A percentile compares a stretch with the other conserved stretches of the same genome.
These are phyloP conservation scores for Oithona nana DNA, from an alignment of 2,888 invertebrate genomes.

Conservation along the genomic window DNA sequence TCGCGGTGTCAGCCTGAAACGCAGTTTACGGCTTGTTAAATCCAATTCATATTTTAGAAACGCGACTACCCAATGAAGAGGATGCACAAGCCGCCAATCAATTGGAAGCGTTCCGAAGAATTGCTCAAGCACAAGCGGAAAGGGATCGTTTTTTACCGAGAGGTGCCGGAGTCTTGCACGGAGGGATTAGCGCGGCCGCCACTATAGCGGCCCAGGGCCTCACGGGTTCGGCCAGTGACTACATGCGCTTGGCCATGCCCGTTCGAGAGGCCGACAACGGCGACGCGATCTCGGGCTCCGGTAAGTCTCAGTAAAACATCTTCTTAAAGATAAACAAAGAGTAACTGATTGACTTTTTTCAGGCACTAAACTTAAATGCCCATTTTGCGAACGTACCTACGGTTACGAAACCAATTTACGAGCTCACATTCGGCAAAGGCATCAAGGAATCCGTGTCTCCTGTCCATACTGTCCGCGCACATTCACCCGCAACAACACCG, in stretches of 20 bases:
- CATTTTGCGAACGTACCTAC: constrained; percentile 75
- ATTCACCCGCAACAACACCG: constrained; percentile 78
- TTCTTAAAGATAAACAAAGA: not conserved
- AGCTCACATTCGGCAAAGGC: constrained; percentile 73
- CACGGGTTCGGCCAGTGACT: constrained; percentile 9
- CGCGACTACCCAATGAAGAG: constrained; percentile 5
- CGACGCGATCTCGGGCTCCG: constrained; percentile 4
- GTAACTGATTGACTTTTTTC: constrained; percentile 25
- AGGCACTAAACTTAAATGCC: constrained; percentile 80
- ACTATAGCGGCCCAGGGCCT: constrained; percentile 3
- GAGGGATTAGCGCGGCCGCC: not conserved
- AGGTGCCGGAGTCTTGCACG: not conserved
- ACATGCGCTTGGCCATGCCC: constrained; percentile 11
- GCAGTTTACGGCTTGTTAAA: too few species aligned
- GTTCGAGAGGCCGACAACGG: constrained; percentile 13
- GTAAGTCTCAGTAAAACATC: not conserved
- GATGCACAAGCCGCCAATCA: constrained; percentile 8
- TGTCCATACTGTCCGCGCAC: constrained; percentile 77
- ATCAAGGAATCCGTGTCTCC: constrained; percentile 75
- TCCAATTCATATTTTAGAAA: too few species aligned
- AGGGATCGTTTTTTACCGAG: not conserved
- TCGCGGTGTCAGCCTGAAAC: too few species aligned
- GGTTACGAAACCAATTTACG: constrained; percentile 80
- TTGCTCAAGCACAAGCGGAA: constrained; percentile 13
- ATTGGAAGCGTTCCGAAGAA: constrained; percentile 12